Base-by-base conservation (phyloP, 2,797 vertebrate species). In the Phaenicophaeus curvirostris region DNA sequence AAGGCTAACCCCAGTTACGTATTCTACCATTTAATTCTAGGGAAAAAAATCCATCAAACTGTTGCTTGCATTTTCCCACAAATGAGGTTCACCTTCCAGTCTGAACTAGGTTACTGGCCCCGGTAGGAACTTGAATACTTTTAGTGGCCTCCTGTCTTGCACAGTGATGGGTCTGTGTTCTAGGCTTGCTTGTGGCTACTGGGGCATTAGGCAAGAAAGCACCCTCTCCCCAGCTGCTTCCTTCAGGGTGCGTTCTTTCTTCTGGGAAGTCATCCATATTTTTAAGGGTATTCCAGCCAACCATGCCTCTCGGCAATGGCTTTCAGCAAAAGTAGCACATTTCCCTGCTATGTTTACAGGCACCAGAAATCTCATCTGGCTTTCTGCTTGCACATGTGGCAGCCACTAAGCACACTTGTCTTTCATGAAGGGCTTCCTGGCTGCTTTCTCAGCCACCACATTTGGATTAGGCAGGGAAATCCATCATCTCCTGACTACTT, bases 351-450 rank as follows among this genome's bases (percentile, higher is more conserved):
- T 20, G 39, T 83, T 28, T 62, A 24, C 15, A 51, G n/a, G 39
- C 37, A 78, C 14, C 50, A 59, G 33, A 73, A 67, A 8, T 55
- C 28, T 23, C 15, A 20, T 35, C 24, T 50, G 44, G 16, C 20
- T 20, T 63, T 76, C 62, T 84, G 19, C 50, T 61, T 27, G 23
- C 21, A 23, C 24, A 8, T 2, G 25, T 24, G 55, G 46, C 48
- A 73, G 46, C n/a, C 46, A 37, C 28, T 48, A 63, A 59, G 72
- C 13, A 9, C 17, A 27, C 0, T 39, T 0, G 4, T 23, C n/a
- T 48, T 73, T 19, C 21, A 17, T 11, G 17, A 53, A 77, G 57
- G 46, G 4, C 10, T 61, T 69, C 44, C 44, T 55, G 55, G 19
- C 31, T 89, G 44, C 41, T 48, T 62, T 63, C 78, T 79, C 37